phyloP scores from a whole-genome alignment of 2,888 invertebrate species.

The Drosophila atroscutellata region DNA sequence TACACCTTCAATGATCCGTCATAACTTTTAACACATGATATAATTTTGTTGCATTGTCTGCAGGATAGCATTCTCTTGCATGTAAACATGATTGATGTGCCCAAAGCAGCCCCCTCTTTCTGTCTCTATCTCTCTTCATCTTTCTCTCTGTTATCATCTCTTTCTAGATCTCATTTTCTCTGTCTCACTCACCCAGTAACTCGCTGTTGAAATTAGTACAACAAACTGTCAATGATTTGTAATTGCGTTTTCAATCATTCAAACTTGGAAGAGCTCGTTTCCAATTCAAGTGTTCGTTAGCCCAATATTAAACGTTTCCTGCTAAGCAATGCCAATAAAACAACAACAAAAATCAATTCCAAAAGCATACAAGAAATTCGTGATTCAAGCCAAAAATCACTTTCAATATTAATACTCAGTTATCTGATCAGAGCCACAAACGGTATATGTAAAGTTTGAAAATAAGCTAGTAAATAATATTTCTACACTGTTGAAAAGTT shows the following conservation, averaged over 20 bases:
- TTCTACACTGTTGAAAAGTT: background rate
- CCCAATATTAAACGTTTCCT: conserved; percentile 40
- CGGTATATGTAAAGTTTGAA: background rate
- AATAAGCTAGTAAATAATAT: background rate
- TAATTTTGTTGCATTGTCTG: conserved; percentile 76
- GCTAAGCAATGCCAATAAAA: conserved; percentile 34
- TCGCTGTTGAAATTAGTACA: conserved; percentile 68
- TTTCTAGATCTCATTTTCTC: conserved; percentile 9
- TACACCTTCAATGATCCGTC: conserved; percentile 81
- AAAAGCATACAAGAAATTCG: conserved; percentile 64
- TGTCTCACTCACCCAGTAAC: background rate
- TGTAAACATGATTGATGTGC: conserved; percentile 63
- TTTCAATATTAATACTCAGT: conserved; percentile 48
- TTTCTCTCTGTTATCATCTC: background rate
- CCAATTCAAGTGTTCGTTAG: conserved; percentile 16
- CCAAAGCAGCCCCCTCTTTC: background rate
- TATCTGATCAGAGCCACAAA: background rate
- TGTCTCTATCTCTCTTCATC: background rate
- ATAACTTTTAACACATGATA: conserved; percentile 82
- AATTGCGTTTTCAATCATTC: conserved; percentile 73
- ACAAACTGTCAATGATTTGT: conserved; percentile 76
- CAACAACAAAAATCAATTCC: conserved; percentile 34
- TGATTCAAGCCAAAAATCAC: conserved; percentile 60
- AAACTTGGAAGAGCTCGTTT: conserved; percentile 19
- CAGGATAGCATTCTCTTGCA: conserved; percentile 52